phyloP scores from a whole-genome alignment of 2,797 vertebrate species.

The Crypturellus tataupa region DNA sequence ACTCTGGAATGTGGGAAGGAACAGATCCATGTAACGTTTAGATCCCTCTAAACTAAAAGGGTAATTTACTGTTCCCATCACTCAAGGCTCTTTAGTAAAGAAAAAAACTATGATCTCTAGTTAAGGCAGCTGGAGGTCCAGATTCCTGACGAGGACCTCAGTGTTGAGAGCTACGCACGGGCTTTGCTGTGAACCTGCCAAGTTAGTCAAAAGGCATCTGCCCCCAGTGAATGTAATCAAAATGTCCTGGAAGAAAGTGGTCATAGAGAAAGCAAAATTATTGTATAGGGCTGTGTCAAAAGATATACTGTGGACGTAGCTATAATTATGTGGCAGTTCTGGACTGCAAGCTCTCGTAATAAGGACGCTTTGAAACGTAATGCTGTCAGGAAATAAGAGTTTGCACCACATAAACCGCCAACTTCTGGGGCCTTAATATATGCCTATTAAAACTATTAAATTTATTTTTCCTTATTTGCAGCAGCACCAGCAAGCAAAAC shows the following conservation, averaged over 20 bases:
- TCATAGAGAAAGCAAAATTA: neutral
- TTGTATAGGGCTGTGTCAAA: neutral
- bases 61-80: neutral
- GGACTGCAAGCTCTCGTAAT: neutral
- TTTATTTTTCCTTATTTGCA: slow-evolving; percentile 40
- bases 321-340: neutral
- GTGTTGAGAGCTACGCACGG: neutral
- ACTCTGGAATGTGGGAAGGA: neutral
- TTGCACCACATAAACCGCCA: neutral
- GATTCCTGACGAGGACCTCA: neutral
- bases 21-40: neutral
- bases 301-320: neutral
- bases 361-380: neutral
- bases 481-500: neutral
- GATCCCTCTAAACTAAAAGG: neutral
- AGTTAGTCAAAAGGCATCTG: neutral
- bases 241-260: neutral
- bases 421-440: neutral
- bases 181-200: neutral
- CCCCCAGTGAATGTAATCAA: neutral
- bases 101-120: rapidly evolving
- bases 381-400: slow-evolving; percentile 25
- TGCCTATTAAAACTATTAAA: slow-evolving; percentile 40
- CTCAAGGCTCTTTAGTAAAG: neutral
- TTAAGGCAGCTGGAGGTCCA: neutral